Base-by-base conservation (phyloP, 2,888 invertebrate genomes). In the Polia nebulosa region DNA sequence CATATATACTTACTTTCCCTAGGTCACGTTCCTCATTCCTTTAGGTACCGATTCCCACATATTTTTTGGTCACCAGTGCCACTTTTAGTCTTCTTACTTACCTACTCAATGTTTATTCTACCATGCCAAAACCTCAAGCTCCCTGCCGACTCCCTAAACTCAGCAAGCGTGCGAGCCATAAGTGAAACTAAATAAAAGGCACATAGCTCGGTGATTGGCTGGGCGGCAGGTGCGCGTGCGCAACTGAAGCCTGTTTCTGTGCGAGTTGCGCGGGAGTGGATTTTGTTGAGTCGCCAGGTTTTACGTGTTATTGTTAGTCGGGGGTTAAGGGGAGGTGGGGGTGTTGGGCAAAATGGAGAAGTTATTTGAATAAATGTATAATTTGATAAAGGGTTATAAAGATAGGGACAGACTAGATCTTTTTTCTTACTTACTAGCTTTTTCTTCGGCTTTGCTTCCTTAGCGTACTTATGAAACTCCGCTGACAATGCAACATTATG, bases 181-280 rank as follows among this genome's bases (percentile, higher is more conserved):
- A 81, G 81, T 77, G 81, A 81, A 76, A 81, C 63, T 77, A 57
- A 79, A 76, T 81, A 81, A 76, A 76, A 63, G 15, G 44, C 76
- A 39, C 61, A 67, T 59, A 75, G 29, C 67, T 65, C 57, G 58
- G 44, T 71, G 57, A 68, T 69, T 77, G 78, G 82, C 64, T 52
- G 78, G 53, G 57, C 41, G 82, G 84, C 81, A 81, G 81, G 81
- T 81, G 81, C 72, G 62, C 39, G 8, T 0, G 13, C 32, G 7
- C 56, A 57, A 78, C 79, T 74, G 80, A 81, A 81, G 78, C 81
- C 84, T 72, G 81, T 81, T 81, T 70, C 44, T 49, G 53, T 29
- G 52, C 56, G 60, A 32, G 72, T 15, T 81, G 84, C 84, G 81
- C 84, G 32, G 79, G 84, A 81, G 74, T 81, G 51, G 74, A 72